Evolutionary conservation across 2,888 invertebrate species (phyloP), one percentile per base, ranked within the genome.

Genomic region (Slavum lentiscoides): DNA sequence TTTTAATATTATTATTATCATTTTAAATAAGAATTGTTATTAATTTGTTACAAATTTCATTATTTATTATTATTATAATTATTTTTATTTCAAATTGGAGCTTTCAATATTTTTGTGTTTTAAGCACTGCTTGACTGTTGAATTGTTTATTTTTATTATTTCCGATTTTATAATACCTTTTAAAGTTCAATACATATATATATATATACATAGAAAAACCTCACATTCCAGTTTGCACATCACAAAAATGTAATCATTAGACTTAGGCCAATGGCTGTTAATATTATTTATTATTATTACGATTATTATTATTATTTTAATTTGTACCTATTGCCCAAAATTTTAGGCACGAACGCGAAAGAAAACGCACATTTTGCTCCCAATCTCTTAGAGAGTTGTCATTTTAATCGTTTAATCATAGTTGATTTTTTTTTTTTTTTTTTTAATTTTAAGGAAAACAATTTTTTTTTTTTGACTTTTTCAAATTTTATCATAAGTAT

Each of bases 261-360:
- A 80, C 77, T 70, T 80, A 70, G 55, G 77, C 77, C 77, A 62
- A 80, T 70, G 77, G 77, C 77, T 80, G 76, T 77, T 77, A 77
- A 69, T 77, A 77, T 69, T 68, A 68, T 76, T 59, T 64, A 74
- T 74, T 74, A 64, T 66, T 75, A 75, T 75, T 68, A 75, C 39
- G n/a, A n/a, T 75, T 67, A 75, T 58, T 66, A 66, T 70, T 69
- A 68, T 30, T 62, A 69, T 70, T 70, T 53, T 62, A 62, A 55
- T 39, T 64, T 80, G 70, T 80, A 80, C 55, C 70, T 69, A 61
- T 70, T 77, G 30, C 59, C 69, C 21, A 13, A 64, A 37, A 62
- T 69, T 69, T 80, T 70, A 80, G 77, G 70, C 55, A 55, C 53
- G 9, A 23, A 62, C 53, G 30, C 39, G 30, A 23, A 53, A 68